Evolutionary conservation across 2,113 vertebrate species (phyloP), one percentile per base, ranked within the genome.

Genomic region (Apodemus sylvaticus): DNA sequence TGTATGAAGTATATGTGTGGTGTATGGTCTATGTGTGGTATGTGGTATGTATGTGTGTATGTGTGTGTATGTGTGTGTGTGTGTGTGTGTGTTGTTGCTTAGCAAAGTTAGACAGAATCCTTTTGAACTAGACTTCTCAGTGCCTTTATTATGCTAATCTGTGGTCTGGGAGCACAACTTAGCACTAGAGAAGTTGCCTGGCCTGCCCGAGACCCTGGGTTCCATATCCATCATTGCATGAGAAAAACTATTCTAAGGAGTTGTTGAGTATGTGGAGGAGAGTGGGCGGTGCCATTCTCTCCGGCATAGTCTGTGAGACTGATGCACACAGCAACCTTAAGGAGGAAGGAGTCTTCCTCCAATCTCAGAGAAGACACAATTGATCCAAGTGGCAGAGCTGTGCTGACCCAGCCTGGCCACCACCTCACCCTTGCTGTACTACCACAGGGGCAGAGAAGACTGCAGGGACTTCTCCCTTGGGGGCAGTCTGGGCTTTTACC

Each of bases 261-360:
- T 70, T 66, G 26, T 31, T 36, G 36, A 20, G 51, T 31, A 0
- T 36, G 13, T 11, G 0, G 1, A 73, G 34, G 36, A n/a, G 7
- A 55, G 20, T 71, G 31, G 1, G 0, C 3, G 9, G 16, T 0
- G 0, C 29, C 0, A 0, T 4, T 77, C 29, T 83, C 58, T 66
- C 39, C 48, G 24, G 0, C 11, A 22, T 1, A 7, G 79, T 16
- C 73, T 0, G 0, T 31, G 20, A 0, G 0, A 1, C 64, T 20
- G 19, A 20, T 36, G 1, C 0, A 12, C 2, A 22, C 0, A 4
- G 7, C 4, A 2, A 68, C 22, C 34, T 8, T 39, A 9, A n/a
- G 78, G 55, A 39, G 76, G 31, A 26, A 34, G 53, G 53, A 26
- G 3, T 0, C 31, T 8, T 55, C 48, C 17, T 74, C 8, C 16